These are phyloP conservation scores for Neoitamus cyanurus DNA, from an alignment of 2,888 invertebrate genomes.

Conservation along the genomic window DNA sequence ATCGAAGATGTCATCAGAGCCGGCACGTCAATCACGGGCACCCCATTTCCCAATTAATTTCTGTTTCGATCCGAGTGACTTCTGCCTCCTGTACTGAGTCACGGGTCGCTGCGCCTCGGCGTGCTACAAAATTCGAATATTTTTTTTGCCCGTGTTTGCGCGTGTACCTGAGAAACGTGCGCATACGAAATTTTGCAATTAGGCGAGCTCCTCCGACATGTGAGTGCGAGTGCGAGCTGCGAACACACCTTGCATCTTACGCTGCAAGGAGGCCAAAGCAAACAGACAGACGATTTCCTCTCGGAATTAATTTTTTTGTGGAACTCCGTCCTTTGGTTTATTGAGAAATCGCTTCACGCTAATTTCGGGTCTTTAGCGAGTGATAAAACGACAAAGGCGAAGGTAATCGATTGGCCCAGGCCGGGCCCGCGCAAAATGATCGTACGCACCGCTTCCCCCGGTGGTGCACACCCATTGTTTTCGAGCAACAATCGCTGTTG, in stretches of 20 bases:
- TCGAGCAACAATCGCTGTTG: conserved; percentile 22
- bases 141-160: background rate
- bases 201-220: background rate
- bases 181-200: conserved; percentile 31
- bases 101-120: background rate
- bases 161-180: background rate
- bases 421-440: conserved; percentile 4
- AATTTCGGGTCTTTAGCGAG: conserved; percentile 35
- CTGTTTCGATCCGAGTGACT: background rate
- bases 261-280: background rate
- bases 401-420: conserved; percentile 33
- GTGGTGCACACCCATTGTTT: conserved; percentile 24
- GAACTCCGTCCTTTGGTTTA: conserved; percentile 18
- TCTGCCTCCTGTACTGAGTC: conserved; percentile 2
- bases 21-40: conserved; percentile 29
- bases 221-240: background rate
- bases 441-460: background rate
- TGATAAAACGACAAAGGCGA: conserved; percentile 4
- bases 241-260: conserved; percentile 18
- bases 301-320: background rate
- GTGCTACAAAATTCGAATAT: background rate
- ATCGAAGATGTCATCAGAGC: conserved; percentile 4
- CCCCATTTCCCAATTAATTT: conserved; percentile 41
- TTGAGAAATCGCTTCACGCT: conserved; percentile 32
- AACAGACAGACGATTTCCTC: background rate